Evolutionary conservation across 2,888 invertebrate genomes (phyloP).

Genomic region (Chamaedrilus cognettii): DNA sequence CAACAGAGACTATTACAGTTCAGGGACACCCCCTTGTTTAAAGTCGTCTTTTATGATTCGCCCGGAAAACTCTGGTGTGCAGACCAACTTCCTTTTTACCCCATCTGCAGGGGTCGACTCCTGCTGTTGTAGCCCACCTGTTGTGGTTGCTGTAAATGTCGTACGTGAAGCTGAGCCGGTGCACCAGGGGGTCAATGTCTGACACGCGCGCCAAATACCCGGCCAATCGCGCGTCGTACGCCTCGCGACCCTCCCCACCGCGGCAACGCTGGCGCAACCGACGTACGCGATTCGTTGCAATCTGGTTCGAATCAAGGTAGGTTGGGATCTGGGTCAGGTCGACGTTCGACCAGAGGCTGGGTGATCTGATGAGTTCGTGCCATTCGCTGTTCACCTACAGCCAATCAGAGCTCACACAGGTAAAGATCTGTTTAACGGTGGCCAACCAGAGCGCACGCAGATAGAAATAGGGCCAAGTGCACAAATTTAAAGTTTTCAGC

Average conservation of each 20-base stretch:
- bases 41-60: no score
- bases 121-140: background rate
- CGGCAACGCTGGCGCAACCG: background rate
- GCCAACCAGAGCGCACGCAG: no score
- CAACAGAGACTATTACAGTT: no score
- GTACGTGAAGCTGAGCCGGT: slow-evolving; percentile 52
- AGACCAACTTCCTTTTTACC: no score
- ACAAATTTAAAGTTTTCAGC: no score
- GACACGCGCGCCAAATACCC: slow-evolving; percentile 45
- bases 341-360: slow-evolving; percentile 50
- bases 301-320: no score
- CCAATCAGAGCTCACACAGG: background rate
- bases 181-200: slow-evolving; percentile 43
- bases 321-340: slow-evolving; percentile 50
- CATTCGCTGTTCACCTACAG: slow-evolving; percentile 47
- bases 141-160: slow-evolving; percentile 43
- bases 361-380: slow-evolving; percentile 43
- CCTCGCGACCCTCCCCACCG: slow-evolving; percentile 41
- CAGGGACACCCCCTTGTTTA: no score
- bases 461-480: no score
- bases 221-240: slow-evolving; percentile 47
- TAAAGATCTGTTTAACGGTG: no score
- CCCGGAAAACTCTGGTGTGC: no score
- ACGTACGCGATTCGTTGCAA: no score
- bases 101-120: no score